phyloP scores from a whole-genome alignment of 2,797 vertebrate species.

The Rousettus madagascariensis region DNA sequence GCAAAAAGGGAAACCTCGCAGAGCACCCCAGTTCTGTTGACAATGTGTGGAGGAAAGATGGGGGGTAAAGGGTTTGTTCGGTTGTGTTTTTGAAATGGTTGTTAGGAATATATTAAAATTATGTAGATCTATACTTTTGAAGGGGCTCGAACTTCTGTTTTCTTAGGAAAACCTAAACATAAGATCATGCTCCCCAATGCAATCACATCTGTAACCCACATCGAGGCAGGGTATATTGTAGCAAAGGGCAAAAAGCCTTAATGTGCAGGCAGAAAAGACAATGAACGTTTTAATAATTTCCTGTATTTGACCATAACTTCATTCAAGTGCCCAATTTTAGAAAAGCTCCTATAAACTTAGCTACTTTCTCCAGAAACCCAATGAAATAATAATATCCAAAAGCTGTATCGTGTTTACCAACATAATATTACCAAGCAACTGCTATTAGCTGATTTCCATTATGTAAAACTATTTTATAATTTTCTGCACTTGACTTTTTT shows the following conservation, averaged over 20 bases:
- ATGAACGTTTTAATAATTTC: constrained; percentile 55
- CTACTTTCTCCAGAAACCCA: background rate
- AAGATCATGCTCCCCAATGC: background rate
- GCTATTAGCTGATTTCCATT: background rate
- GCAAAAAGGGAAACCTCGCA: background rate
- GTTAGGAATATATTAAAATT: background rate
- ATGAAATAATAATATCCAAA: background rate
- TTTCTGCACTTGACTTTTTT: background rate
- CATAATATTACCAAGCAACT: background rate
- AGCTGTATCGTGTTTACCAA: background rate
- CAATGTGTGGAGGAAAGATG: background rate
- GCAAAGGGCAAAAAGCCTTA: background rate
- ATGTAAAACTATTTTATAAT: background rate
- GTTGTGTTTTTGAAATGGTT: background rate
- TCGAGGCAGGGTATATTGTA: background rate
- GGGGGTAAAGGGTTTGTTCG: background rate
- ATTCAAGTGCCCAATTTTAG: constrained; percentile 20
- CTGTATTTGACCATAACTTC: constrained; percentile 48
- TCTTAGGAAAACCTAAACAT: constrained; percentile 21
- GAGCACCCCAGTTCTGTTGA: background rate
- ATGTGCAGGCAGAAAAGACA: constrained; percentile 14
- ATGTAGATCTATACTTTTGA: background rate
- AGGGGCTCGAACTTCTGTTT: constrained; percentile 35
- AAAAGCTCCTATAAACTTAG: background rate
- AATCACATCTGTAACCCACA: constrained; percentile 55